Base-by-base conservation (phyloP, 2,797 vertebrate species). In the Lacerta bilineata region DNA sequence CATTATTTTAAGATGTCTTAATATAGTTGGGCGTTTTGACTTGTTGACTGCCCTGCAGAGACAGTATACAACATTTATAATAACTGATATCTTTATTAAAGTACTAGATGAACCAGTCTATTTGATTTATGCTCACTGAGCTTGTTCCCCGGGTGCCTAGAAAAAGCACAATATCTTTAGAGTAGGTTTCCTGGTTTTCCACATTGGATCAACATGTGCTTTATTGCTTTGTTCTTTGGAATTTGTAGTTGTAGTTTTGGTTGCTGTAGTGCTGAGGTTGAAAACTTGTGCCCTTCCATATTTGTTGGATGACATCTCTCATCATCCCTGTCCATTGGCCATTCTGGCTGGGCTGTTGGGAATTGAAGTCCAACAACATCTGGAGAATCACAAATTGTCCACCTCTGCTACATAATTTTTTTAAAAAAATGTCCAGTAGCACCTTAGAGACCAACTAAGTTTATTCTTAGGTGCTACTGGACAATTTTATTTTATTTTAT, bases 241-340 rank as follows among this genome's bases (percentile, higher is more conserved):
- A 81, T 87, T 86, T 86, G 85, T 55, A 71, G 36, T 64, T 64
- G 61, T 64, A 64, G 20, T 6, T 72, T 25, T 15, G 36, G 29
- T 74, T 46, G 17, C 46, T 75, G 20, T 75, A 61, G 78, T 61
- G 17, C 25, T 5, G 23, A 68, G 66, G 61, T 23, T 64, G 61
- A 61, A 61, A 61, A 61, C 59, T 9, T 61, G 1, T 61, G 59
- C 59, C 59, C 20, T 64, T 64, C 5, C 17, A 64, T 64, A 64
- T 23, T 64, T 64, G 61, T 64, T 64, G 61, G 61, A 64, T 8
- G 17, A 23, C 20, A 64, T 18, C 61, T 64, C 61, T 2, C 61
- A 64, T 64, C 7, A 64, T 23, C 61, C 61, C 20, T 64, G 61
- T 5, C 61, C 61, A 23, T 23, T 64, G 61, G 17, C 61, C 61